Evolutionary conservation across 2,888 invertebrate species (phyloP).

Genomic region (Macrostomum cliftonense): DNA sequence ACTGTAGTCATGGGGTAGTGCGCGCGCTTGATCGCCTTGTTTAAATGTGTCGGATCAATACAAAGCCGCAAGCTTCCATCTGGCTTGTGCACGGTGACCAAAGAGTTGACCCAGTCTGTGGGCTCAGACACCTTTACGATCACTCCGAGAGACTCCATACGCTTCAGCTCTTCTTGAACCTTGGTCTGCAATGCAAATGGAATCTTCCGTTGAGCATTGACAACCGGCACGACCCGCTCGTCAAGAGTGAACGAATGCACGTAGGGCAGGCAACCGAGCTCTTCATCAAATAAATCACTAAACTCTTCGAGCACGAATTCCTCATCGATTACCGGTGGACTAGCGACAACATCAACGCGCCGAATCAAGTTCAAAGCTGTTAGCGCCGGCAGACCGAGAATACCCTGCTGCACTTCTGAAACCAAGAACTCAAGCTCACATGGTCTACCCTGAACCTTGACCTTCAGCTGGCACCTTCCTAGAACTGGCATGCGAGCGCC

Average conservation of each 20-base stretch:
- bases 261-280: no score
- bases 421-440: no score
- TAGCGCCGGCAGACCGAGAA: no score
- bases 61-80: conserved; percentile 12
- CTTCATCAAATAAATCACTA: no score
- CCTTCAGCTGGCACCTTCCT: no score
- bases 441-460: no score
- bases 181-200: conserved; percentile 5
- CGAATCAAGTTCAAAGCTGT: no score
- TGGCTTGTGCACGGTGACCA: conserved; percentile 13
- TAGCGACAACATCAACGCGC: no score
- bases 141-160: conserved; percentile 11
- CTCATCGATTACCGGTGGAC: no score
- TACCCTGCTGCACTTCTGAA: no score
- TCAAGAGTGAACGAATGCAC: not conserved
- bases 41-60: conserved; percentile 11
- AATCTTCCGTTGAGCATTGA: conserved; percentile 9
- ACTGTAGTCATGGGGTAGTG: conserved; percentile 12
- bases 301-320: no score
- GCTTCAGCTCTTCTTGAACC: conserved; percentile 6
- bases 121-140: conserved; percentile 12
- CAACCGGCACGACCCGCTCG: conserved; percentile 1
- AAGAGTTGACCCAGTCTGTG: conserved; percentile 14
- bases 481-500: no score
- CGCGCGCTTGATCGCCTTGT: conserved; percentile 11